Evolutionary conservation across 1,140 invertebrate genomes (phyloP).

Genomic region (Drosophila repletoides): DNA sequence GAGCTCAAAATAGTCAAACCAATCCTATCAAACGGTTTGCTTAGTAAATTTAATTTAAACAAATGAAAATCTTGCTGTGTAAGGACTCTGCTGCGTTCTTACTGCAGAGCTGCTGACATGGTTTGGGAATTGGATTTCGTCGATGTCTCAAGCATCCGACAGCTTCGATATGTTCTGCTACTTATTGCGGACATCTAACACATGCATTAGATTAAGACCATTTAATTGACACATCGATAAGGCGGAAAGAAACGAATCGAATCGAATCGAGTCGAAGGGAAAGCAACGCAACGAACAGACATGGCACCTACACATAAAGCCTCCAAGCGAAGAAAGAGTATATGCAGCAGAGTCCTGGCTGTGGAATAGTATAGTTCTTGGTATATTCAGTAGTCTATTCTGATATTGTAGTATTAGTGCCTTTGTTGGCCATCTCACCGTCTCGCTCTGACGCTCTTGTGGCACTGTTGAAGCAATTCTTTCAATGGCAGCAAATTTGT

Average conservation of each 20-base stretch:
- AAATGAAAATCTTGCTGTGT: neutral
- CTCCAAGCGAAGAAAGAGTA: too few species aligned
- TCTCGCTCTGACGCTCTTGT: slow-evolving; percentile 16
- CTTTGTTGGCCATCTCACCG: slow-evolving; percentile 5
- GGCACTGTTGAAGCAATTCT: slow-evolving; percentile 44
- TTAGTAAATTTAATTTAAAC: neutral
- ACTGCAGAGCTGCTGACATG: neutral
- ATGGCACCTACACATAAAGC: neutral
- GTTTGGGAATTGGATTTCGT: neutral
- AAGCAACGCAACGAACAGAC: slow-evolving; percentile 16
- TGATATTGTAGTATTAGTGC: slow-evolving; percentile 20
- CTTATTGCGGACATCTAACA: slow-evolving; percentile 51
- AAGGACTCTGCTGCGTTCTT: neutral
- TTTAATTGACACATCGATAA: slow-evolving; percentile 74
- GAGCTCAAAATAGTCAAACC: too few species aligned
- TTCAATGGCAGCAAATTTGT: slow-evolving; percentile 76
- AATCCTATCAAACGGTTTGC: too few species aligned
- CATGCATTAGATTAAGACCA: slow-evolving; percentile 67
- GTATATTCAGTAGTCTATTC: neutral
- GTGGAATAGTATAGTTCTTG: too few species aligned
- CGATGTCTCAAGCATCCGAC: slow-evolving; percentile 25
- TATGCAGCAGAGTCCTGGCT: too few species aligned
- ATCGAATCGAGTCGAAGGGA: slow-evolving; percentile 1
- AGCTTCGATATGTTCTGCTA: slow-evolving; percentile 31
- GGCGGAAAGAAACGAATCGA: slow-evolving; percentile 8